Percentiles rank a stretch among this genome's conserved stretches.
Conservation (phyloP, 2,797 vertebrate species). For the Menidia menidia region DNA sequence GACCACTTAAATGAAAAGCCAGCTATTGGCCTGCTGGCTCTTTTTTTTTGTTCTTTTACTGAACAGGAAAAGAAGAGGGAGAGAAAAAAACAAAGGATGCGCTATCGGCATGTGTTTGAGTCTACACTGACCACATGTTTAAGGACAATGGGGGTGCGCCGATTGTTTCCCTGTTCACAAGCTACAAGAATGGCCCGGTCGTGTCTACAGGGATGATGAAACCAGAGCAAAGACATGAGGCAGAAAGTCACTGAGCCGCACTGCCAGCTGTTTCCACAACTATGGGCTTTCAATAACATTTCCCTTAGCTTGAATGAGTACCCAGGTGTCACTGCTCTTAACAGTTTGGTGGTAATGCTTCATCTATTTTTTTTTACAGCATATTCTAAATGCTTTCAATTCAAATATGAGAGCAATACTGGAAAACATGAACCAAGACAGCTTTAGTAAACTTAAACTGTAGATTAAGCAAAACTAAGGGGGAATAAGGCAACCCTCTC, state of each 20-base stretch:
- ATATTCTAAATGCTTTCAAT: constrained; percentile 31
- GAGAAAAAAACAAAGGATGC: constrained; percentile 36
- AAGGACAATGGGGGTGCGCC: constrained; percentile 58
- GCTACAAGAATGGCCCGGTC: constrained; percentile 52
- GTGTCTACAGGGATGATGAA: constrained; percentile 62
- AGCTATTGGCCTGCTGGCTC: constrained; percentile 40
- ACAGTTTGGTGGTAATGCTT: constrained; percentile 27
- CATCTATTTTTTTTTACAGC: constrained; percentile 15
- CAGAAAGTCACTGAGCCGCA: constrained; percentile 64
- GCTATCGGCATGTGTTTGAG: constrained; percentile 10
- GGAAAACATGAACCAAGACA: neutral
- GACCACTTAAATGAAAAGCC: constrained; percentile 56
- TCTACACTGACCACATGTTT: constrained; percentile 30
- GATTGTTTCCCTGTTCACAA: constrained; percentile 66
- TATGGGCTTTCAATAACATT: constrained; percentile 69
- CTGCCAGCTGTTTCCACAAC: constrained; percentile 68
- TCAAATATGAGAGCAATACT: constrained; percentile 21
- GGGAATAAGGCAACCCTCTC: too few species aligned
- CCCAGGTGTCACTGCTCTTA: constrained; percentile 69
- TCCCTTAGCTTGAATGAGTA: constrained; percentile 69
- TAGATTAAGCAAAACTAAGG: neutral
- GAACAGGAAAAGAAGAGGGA: constrained; percentile 37
- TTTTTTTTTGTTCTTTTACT: constrained; percentile 42
- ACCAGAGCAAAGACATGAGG: constrained; percentile 48
- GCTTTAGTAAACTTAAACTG: constrained; percentile 4